Conservation (phyloP, 2,113 vertebrate genomes). For the Macrotus californicus region DNA sequence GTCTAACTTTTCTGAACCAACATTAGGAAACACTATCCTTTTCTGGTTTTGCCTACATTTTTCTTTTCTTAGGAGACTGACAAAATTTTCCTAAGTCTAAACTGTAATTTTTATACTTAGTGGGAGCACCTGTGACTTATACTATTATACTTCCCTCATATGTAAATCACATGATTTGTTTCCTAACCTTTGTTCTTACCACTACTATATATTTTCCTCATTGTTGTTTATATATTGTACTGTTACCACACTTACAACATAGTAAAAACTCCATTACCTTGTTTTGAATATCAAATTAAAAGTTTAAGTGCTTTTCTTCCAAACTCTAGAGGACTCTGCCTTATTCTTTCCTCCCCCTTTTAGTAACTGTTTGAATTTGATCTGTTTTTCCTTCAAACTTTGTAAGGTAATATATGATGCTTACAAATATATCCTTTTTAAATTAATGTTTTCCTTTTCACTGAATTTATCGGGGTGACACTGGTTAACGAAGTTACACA, state of each 20-base stretch:
- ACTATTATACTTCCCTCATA: not conserved
- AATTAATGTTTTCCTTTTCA: not conserved
- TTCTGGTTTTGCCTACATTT: not conserved
- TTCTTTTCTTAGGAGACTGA: not conserved
- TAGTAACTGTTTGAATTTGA: not conserved
- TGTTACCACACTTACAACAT: not conserved
- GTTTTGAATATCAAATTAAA: constrained; percentile 30
- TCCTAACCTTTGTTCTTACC: not conserved
- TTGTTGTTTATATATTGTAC: not conserved
- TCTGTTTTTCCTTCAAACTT: not conserved
- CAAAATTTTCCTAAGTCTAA: not conserved
- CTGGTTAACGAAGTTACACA: not conserved
- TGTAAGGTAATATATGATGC: not conserved
- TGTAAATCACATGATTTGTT: constrained; percentile 6
- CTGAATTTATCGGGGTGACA: not conserved
- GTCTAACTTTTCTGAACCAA: constrained; percentile 10
- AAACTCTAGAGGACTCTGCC: constrained; percentile 3
- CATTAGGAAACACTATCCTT: not conserved
- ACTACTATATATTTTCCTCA: not conserved
- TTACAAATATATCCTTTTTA: not conserved
- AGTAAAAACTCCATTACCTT: not conserved
- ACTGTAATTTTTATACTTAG: not conserved
- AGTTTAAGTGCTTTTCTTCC: not conserved
- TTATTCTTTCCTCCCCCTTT: not conserved
- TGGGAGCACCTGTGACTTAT: not conserved